Base-by-base conservation (phyloP, 2,113 vertebrate species). In the Tyrannus savana region DNA sequence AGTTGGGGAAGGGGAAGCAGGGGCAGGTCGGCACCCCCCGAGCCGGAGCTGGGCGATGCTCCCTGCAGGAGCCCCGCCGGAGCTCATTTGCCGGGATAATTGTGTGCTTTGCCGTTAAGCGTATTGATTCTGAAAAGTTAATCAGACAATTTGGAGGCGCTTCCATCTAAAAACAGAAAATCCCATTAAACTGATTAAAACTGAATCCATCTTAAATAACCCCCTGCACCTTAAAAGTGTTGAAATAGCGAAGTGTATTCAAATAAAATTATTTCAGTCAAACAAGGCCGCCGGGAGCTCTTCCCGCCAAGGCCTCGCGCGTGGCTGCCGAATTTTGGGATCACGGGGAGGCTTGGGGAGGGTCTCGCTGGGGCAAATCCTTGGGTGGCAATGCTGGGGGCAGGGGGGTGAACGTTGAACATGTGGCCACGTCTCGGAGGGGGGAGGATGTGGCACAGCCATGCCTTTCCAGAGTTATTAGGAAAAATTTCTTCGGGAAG, bases 251-350 rank as follows among this genome's bases (percentile, higher is more conserved):
- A 79, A 93, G 93, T 89, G 96, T 93, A 67, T 85, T 97, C 96
- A 97, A 97, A 97, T 87, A 97, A 80, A 97, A 97, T 97, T 97
- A 97, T 94, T 96, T 91, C 95, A 95, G 94, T 97, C 97, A 97
- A 97, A 97, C 95, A 96, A 85, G 58, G 84, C 81, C 6, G 39
- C 5, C 0, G 4, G 85, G 47, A 56, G 74, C 71, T 56, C 52
- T 71, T 0, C 1, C 39, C 5, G 3, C 53, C 0, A 1, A 2
- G 1, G 42, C 17, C 75, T 46, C 7, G 17, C 3, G 24, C 3
- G 24, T 19, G 28, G 19, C 35, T 1, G 9, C 4, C 0, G 4
- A 50, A 63, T 71, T 71, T 66, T 49, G 72, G 89, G 64, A 49
- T 19, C 5, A 0, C 0, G 3, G 59, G 17, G 79, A 30, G 12